Evolutionary conservation across 2,888 invertebrate species (phyloP).

Genomic region (Heteromurus nitidus): DNA sequence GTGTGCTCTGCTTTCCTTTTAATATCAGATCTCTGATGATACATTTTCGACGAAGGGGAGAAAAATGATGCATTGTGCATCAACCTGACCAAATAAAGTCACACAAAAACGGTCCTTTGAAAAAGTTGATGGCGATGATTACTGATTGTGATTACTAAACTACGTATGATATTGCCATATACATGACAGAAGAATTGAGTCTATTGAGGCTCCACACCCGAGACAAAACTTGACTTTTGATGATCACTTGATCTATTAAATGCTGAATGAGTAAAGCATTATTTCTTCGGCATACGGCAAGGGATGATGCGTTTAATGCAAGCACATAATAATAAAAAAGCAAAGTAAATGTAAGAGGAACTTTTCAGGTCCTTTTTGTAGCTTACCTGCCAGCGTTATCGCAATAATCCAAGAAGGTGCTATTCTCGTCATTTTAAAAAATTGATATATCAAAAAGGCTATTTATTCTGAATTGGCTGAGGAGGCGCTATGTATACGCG

Average conservation of each 20-base stretch:
- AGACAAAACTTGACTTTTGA: slow-evolving; percentile 5
- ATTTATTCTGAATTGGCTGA: background rate
- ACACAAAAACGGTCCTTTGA: no score
- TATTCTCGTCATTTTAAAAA: slow-evolving; percentile 49
- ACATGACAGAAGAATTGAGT: no score
- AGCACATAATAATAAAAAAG: background rate
- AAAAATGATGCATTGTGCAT: slow-evolving; percentile 15
- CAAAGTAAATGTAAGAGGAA: background rate
- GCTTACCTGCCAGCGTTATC: slow-evolving; percentile 56
- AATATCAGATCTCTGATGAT: background rate
- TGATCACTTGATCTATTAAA: slow-evolving; percentile 12
- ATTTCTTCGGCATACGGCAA: no score
- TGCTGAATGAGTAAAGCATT: no score
- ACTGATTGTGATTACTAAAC: no score
- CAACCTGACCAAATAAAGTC: slow-evolving; percentile 17
- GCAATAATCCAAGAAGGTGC: slow-evolving; percentile 52
- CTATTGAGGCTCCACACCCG: background rate
- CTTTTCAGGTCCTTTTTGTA: background rate
- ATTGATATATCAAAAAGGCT: background rate
- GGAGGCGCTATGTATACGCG: background rate
- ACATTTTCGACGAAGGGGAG: background rate
- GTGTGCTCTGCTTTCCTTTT: slow-evolving; percentile 11
- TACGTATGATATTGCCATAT: no score
- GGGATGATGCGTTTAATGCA: slow-evolving; percentile 1
- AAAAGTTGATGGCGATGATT: no score